Base-by-base conservation (phyloP, 2,797 vertebrate genomes). In the Sebastes iracundus region DNA sequence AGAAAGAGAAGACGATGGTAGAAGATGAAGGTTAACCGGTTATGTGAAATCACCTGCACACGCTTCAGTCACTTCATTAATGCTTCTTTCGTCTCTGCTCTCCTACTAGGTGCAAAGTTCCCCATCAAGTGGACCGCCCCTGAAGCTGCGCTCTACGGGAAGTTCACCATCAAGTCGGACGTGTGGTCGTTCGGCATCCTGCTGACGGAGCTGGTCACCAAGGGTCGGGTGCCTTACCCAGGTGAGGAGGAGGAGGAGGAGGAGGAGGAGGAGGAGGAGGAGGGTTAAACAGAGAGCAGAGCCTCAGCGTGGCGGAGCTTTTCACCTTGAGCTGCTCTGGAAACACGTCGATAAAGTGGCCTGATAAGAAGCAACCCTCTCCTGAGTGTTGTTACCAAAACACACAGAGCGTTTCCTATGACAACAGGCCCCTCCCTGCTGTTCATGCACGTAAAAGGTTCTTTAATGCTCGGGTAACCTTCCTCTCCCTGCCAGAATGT, bases 61-160 rank as follows among this genome's bases (percentile, higher is more conserved):
- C 33, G 33, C 33, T 35, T 12, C 33, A 35, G 33, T 35, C 33
- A 35, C 33, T 35, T 35, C 33, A 35, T 38, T 55, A 23, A 66
- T 11, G 13, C n/a, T 67, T 4, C 8, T 62, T 23, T 80, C 27
- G 0, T 53, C 30, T 30, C 46, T 71, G 11, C 16, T 75, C 22
- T 46, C 14, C 69, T 20, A 4, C 75, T 35, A 99, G 98, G 98
- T 90, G 98, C 98, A 28, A 99, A 99, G 93, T 99, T 99, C 85
- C 98, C 98, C 88, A 99, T 99, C 66, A 99, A 99, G 93, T 99
- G 98, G 98, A 99, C 98, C 0, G 98, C 98, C 0, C 98, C 98
- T 0, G 98, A 99, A 93, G 98, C 98, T 0, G 98, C 98, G 0
- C 93, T 99, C 28, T 99, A 98, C 1, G 98, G 98, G 66, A 97